phyloP scores from a whole-genome alignment of 2,888 invertebrate species.

The Drosophila affinis region DNA sequence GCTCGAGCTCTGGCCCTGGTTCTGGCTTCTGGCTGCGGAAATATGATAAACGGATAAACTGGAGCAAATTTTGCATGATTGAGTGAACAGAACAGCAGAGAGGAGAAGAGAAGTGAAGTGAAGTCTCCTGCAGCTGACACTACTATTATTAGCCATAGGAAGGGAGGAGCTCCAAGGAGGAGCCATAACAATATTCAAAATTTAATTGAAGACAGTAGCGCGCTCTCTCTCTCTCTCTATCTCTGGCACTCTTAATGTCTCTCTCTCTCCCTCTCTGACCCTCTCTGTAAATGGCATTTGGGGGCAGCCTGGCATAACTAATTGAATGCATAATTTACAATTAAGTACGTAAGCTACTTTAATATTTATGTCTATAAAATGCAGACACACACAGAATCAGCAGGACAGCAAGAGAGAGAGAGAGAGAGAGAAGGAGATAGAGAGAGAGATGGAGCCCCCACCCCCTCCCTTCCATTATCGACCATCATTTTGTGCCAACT shows the following conservation, averaged over 20 bases:
- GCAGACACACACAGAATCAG: slow-evolving; percentile 35
- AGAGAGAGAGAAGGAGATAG: slow-evolving; percentile 2
- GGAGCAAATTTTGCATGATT: slow-evolving; percentile 16
- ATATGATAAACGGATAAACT: slow-evolving; percentile 1
- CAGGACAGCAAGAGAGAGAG: slow-evolving; percentile 4
- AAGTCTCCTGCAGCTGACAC: slow-evolving; percentile 46
- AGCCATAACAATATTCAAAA: slow-evolving; percentile 28
- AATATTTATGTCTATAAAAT: slow-evolving; percentile 71
- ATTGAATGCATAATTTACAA: slow-evolving; percentile 77
- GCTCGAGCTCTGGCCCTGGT: too few species aligned
- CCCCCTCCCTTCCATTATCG: slow-evolving; percentile 59
- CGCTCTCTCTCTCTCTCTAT: slow-evolving; percentile 5
- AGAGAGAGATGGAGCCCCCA: background rate
- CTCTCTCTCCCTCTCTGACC: slow-evolving; percentile 6
- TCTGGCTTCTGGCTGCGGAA: background rate
- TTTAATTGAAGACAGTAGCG: slow-evolving; percentile 47
- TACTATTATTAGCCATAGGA: slow-evolving; percentile 28
- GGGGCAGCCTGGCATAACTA: slow-evolving; percentile 61
- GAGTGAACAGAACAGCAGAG: slow-evolving; percentile 8
- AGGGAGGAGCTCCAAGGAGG: slow-evolving; percentile 8
- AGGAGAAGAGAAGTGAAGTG: background rate
- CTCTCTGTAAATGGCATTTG: slow-evolving; percentile 23
- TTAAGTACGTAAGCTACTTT: slow-evolving; percentile 77
- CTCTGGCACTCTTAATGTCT: slow-evolving; percentile 11
- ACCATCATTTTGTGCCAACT: slow-evolving; percentile 75